Conservation (phyloP, 2,797 vertebrate genomes). For the Rhinella marina region DNA sequence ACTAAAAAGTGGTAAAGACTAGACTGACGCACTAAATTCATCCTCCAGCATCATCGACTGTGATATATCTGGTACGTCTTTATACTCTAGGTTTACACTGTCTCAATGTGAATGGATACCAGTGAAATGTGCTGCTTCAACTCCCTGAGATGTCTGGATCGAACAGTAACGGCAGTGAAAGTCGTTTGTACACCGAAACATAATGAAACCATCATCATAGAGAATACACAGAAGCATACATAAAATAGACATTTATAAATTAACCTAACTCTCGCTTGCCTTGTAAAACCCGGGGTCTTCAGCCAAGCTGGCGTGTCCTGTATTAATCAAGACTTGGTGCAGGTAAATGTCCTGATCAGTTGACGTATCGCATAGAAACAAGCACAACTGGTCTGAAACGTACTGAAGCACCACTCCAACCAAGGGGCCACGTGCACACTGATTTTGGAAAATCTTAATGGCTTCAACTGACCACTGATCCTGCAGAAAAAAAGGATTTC, state of each 20-base stretch:
- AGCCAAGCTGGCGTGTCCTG: slow-evolving; percentile 75
- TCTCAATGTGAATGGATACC: too few relatives aligned
- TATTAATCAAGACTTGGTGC: slow-evolving; percentile 77
- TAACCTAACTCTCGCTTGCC: slow-evolving; percentile 64
- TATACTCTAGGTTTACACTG: too few relatives aligned
- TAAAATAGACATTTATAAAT: background rate
- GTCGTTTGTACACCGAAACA: background rate
- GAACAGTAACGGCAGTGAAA: background rate
- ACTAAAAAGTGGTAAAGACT: too few relatives aligned
- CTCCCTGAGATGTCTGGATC: too few relatives aligned
- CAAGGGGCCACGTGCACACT: slow-evolving; percentile 81
- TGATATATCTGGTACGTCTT: too few relatives aligned
- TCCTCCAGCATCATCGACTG: too few relatives aligned
- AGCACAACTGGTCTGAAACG: slow-evolving; percentile 79
- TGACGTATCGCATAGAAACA: slow-evolving; percentile 90
- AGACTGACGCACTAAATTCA: too few relatives aligned
- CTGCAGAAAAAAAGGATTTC: slow-evolving; percentile 65
- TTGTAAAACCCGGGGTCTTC: slow-evolving; percentile 54
- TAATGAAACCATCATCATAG: background rate
- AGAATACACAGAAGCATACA: background rate
- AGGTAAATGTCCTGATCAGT: slow-evolving; percentile 85
- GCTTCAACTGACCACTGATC: slow-evolving; percentile 81
- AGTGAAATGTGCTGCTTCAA: too few relatives aligned
- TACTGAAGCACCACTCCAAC: slow-evolving; percentile 87
- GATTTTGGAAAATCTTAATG: slow-evolving; percentile 76